These are phyloP conservation scores for Pelochelys cantorii DNA, from an alignment of 2,797 vertebrate genomes.

Conservation along the genomic window DNA sequence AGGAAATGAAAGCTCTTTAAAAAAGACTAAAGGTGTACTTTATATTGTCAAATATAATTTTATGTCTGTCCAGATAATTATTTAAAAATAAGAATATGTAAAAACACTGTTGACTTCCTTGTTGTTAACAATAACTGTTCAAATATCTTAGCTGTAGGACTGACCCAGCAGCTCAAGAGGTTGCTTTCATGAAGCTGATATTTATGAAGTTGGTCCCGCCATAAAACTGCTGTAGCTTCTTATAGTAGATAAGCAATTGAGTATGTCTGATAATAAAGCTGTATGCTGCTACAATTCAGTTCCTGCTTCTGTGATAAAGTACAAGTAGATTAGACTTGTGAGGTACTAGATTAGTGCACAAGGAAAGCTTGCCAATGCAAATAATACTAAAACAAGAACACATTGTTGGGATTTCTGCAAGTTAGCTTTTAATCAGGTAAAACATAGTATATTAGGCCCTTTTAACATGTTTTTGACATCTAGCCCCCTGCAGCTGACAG, in stretches of 20 bases:
- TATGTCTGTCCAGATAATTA: constrained; percentile 11
- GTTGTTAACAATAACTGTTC: constrained; percentile 68
- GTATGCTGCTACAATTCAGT: constrained; percentile 66
- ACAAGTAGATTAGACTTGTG: constrained; percentile 77
- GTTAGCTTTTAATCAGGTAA: constrained; percentile 81
- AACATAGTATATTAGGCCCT: constrained; percentile 76
- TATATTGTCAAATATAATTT: background rate
- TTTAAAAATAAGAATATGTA: constrained; percentile 10
- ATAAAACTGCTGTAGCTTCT: constrained; percentile 51
- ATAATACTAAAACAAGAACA: constrained; percentile 79
- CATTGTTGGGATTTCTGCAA: constrained; percentile 79
- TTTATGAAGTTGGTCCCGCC: constrained; percentile 69
- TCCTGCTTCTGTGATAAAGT: constrained; percentile 78
- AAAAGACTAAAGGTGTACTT: background rate
- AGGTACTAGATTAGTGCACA: constrained; percentile 65
- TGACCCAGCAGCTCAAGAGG: constrained; percentile 69
- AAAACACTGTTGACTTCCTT: constrained; percentile 55
- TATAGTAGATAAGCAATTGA: constrained; percentile 72
- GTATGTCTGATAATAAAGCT: constrained; percentile 67
- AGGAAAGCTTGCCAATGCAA: constrained; percentile 79
- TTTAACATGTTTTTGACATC: constrained; percentile 80
- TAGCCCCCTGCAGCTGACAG: constrained; percentile 71
- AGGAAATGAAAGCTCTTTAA: background rate
- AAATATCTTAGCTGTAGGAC: constrained; percentile 61
- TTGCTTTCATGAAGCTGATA: constrained; percentile 67